Percentiles rank a stretch among this genome's conserved stretches.
Evolutionary conservation across 2,888 invertebrate genomes (phyloP).

Genomic region (Drosophila lacicola): DNA sequence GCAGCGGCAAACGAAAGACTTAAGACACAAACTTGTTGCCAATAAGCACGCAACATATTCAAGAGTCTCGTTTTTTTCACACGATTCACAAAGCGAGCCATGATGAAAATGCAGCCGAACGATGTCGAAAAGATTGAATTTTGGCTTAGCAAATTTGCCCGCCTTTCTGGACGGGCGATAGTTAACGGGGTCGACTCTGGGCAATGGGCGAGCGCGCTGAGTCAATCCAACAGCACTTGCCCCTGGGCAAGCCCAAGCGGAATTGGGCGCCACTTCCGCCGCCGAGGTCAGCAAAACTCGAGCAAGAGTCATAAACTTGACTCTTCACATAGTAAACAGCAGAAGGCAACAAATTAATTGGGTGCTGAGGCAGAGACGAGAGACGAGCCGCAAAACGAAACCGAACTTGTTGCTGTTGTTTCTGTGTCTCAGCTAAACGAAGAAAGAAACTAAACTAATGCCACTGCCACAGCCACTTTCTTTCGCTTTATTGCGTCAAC

Average conservation of each 20-base stretch:
- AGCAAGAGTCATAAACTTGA: constrained; percentile 50
- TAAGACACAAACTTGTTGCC: constrained; percentile 49
- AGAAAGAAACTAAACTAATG: constrained; percentile 55
- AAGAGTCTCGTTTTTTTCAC: too few species aligned
- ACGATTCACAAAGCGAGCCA: neutral
- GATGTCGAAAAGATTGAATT: constrained; percentile 31
- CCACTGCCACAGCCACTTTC: constrained; percentile 61
- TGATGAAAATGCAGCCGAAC: neutral
- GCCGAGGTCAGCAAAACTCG: constrained; percentile 27
- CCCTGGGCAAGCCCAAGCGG: constrained; percentile 17
- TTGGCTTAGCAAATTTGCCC: constrained; percentile 19
- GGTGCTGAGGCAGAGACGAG: constrained; percentile 1
- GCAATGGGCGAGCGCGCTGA: constrained; percentile 33
- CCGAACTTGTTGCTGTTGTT: constrained; percentile 9
- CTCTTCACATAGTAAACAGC: constrained; percentile 23
- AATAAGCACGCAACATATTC: constrained; percentile 12
- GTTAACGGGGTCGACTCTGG: constrained; percentile 58
- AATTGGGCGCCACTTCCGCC: constrained; percentile 48
- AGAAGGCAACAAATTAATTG: constrained; percentile 62
- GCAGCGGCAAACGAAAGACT: constrained; percentile 54
- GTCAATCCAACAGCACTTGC: constrained; percentile 33
- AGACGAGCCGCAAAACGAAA: too few species aligned
- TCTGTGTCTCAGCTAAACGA: constrained; percentile 27
- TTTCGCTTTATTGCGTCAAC: constrained; percentile 75
- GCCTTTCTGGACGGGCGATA: neutral